phyloP scores from a whole-genome alignment of 2,113 vertebrate genomes.

The Clarias gariepinus region DNA sequence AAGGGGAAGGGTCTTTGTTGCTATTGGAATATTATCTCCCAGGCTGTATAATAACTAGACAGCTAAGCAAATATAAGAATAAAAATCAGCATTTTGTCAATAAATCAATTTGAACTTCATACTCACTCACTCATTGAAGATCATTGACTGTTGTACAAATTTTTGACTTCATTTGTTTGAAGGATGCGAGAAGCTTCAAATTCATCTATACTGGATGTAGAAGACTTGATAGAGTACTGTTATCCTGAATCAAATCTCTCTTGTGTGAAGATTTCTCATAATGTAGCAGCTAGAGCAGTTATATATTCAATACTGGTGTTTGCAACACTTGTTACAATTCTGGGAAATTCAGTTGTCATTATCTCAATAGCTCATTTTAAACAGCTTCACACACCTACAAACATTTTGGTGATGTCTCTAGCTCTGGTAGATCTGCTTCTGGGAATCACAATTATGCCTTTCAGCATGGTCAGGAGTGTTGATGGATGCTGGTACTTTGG shows the following conservation, averaged over 20 bases:
- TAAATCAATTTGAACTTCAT: neutral
- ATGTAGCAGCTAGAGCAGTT: conserved; percentile 44
- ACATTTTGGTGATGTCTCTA: conserved; percentile 63
- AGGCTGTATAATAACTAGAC: neutral
- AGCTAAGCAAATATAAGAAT: neutral
- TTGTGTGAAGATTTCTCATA: conserved; percentile 60
- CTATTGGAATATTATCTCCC: conserved; percentile 8
- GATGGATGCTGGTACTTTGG: conserved; percentile 66
- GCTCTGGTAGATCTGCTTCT: conserved; percentile 63
- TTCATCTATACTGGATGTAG: neutral
- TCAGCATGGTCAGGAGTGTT: conserved; percentile 56
- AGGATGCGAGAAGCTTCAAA: neutral
- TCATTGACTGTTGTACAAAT: too few species aligned
- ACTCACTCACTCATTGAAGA: too few species aligned
- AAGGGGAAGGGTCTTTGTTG: neutral
- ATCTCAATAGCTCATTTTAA: conserved; percentile 63
- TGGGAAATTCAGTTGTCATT: conserved; percentile 62
- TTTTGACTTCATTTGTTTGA: neutral
- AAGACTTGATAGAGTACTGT: conserved; percentile 53
- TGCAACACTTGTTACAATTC: conserved; percentile 57
- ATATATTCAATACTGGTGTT: conserved; percentile 53
- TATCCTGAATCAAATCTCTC: conserved; percentile 65
- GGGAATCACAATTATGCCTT: conserved; percentile 61
- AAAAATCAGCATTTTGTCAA: too few species aligned
- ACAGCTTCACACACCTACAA: conserved; percentile 66